These are phyloP conservation scores for Pipistrellus pipistrellus DNA, from an alignment of 2,797 vertebrate genomes.

Conservation along the genomic window DNA sequence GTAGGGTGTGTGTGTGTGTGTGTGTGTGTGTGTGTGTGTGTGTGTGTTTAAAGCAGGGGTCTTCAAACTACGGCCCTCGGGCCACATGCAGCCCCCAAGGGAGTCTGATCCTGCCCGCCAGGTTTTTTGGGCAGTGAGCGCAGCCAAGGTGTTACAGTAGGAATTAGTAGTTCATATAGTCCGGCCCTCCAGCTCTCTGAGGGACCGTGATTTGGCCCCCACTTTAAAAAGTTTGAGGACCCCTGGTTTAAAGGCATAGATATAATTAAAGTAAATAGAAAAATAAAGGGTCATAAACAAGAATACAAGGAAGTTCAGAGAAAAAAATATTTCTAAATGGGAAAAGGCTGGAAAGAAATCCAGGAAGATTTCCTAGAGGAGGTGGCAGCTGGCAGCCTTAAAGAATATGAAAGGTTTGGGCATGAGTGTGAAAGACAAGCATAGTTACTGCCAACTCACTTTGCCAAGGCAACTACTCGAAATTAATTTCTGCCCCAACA, in stretches of 20 bases:
- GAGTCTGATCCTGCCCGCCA: too few species aligned
- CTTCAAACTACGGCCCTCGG: too few species aligned
- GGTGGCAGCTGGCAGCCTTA: not conserved
- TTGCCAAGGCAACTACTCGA: slow-evolving; percentile 51
- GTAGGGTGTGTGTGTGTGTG: too few species aligned
- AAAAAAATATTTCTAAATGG: slow-evolving; percentile 44
- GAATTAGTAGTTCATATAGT: too few species aligned
- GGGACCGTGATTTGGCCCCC: too few species aligned
- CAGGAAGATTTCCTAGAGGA: slow-evolving; percentile 57
- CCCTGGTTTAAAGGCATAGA: slow-evolving; percentile 13
- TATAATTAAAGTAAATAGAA: slow-evolving; percentile 21
- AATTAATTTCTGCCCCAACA: slow-evolving; percentile 32
- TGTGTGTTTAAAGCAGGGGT: too few species aligned
- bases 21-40: too few species aligned
- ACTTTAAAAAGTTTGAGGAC: too few species aligned
- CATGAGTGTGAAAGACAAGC: slow-evolving; percentile 27
- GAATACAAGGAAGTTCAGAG: slow-evolving; percentile 29
- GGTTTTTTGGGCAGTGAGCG: too few species aligned
- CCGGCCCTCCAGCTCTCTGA: too few species aligned
- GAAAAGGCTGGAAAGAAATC: slow-evolving; percentile 52
- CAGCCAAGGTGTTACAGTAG: too few species aligned
- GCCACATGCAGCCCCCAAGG: too few species aligned
- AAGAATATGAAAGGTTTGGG: slow-evolving; percentile 6
- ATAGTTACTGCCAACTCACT: slow-evolving; percentile 24
- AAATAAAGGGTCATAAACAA: slow-evolving; percentile 43